Base-by-base conservation (phyloP, 2,888 invertebrate genomes). In the Torymus tubicola region DNA sequence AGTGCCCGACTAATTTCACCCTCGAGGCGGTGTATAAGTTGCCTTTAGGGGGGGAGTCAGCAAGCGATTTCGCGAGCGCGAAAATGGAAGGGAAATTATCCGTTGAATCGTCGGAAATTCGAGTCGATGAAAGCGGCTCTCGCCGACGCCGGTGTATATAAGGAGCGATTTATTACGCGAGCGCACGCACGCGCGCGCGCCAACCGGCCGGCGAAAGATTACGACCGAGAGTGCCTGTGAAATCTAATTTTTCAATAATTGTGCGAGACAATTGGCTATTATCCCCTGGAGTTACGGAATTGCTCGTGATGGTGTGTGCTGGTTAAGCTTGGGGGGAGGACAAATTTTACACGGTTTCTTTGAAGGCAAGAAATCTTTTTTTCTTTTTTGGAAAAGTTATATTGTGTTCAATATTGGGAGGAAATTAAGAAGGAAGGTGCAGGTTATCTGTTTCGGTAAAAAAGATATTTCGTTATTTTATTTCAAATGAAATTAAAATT, bases 221-320 rank as follows among this genome's bases (percentile, higher is more conserved):
- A 58, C n/a, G 2, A 14, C 57, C 63, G 42, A 16, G 13, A 61
- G 12, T 63, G 63, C 52, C 42, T 42, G 42, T 21, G 16, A 58
- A 70, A 77, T 58, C 57, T 64, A 57, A 70, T 77, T 77, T 77
- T 70, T 77, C 57, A 70, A 77, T 77, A 77, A 77, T 77, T 77
- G 13, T n/a, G 11, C 57, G 31, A 70, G 58, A 69, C 64, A 58
- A 77, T 70, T 14, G 64, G 10, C 31, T n/a, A 58, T 70, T 77
- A 70, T 64, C 64, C 64, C 42, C 12, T 18, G 3, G 42, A 77
- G 63, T 76, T 63, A 16, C 14, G 12, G 50, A 68, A 75, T 68
- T 57, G 42, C 11, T 5, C 65, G 16, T 16, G 2, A 42, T 3
- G 14, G 16, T 3, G 14, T 53, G 52, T 18, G 8, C 8, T 42